Conservation (phyloP, 1,140 invertebrate species). For the Ganaspis sp. region DNA sequence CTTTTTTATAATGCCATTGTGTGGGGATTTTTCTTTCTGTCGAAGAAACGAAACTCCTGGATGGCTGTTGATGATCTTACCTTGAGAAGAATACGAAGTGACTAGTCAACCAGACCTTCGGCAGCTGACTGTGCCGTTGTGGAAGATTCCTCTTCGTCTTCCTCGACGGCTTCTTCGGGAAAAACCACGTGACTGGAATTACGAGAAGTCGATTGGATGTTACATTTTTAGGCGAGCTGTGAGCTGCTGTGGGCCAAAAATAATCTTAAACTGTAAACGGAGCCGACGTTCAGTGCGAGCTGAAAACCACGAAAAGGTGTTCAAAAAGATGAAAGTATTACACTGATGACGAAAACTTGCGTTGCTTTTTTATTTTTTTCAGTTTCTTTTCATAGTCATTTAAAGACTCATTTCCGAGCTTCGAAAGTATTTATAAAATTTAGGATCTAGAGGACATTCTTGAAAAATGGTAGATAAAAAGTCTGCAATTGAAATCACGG, state of each 20-base stretch:
- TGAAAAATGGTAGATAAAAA: too few relatives aligned
- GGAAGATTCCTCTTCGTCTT: constrained; percentile 55
- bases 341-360: not conserved
- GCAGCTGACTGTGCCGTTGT: constrained; percentile 76
- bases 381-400: not conserved
- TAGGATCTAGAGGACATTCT: too few relatives aligned
- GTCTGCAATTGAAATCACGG: too few relatives aligned
- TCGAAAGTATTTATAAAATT: too few relatives aligned
- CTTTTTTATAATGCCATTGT: too few relatives aligned
- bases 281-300: constrained; percentile 54
- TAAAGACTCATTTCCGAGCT: not conserved
- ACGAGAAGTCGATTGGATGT: constrained; percentile 57
- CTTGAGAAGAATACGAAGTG: constrained; percentile 69
- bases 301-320: not conserved
- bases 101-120: constrained; percentile 77
- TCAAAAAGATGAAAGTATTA: constrained; percentile 15
- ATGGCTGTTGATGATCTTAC: constrained; percentile 60
- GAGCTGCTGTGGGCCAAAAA: constrained; percentile 69
- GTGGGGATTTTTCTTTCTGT: not conserved
- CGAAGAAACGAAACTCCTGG: constrained; percentile 10
- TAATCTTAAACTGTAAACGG: constrained; percentile 74
- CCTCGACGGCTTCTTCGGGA: constrained; percentile 36
- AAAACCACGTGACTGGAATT: constrained; percentile 49
- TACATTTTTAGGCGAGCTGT: constrained; percentile 71
- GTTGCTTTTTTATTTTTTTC: not conserved